Evolutionary conservation across 2,113 vertebrate species (phyloP).

Genomic region (Morphnarchus princeps): DNA sequence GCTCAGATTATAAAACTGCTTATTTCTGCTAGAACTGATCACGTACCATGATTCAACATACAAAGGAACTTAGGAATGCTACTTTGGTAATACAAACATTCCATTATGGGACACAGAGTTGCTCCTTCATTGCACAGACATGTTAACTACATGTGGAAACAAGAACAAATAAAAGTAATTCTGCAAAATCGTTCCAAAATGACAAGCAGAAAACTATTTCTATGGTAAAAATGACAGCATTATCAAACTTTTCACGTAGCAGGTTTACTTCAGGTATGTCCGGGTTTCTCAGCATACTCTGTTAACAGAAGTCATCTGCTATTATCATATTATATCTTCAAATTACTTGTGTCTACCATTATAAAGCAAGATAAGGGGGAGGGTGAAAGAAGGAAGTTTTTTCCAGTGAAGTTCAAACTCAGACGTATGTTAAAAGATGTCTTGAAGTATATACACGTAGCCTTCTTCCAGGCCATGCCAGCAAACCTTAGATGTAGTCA

Average conservation of each 20-base stretch:
- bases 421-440: rapidly evolving
- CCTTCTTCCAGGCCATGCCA: background rate
- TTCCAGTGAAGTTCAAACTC: background rate
- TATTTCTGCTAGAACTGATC: background rate
- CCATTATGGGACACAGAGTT: background rate
- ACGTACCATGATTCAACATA: background rate
- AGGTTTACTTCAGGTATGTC: background rate
- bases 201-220: background rate
- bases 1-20: background rate
- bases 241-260: background rate
- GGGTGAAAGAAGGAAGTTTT: background rate
- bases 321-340: background rate
- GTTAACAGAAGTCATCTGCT: background rate
- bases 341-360: background rate
- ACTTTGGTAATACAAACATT: background rate
- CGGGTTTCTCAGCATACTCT: background rate
- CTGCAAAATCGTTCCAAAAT: background rate
- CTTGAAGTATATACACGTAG: background rate
- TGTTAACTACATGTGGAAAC: background rate
- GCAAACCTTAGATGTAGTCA: background rate
- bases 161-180: background rate
- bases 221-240: background rate
- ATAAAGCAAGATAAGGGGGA: background rate
- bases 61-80: background rate
- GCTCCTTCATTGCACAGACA: background rate